Evolutionary conservation across 2,888 invertebrate genomes (phyloP), one percentile per base, ranked within the genome.

Genomic region (Scaptodrosophila latifasciaeformis): DNA sequence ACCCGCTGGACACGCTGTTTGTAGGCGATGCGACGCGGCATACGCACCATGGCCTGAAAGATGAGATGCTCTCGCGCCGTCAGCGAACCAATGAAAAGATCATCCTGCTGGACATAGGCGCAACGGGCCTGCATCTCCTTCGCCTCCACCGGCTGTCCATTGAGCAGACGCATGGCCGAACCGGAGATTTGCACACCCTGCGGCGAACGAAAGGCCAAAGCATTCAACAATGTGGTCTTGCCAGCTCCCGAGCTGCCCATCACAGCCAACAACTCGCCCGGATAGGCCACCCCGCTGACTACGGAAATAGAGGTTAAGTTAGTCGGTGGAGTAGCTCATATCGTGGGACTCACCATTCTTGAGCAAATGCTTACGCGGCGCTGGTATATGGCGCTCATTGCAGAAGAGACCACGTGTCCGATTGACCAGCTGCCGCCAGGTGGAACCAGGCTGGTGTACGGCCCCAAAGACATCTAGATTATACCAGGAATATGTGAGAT

Each of bases 51-150:
- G 2, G 96, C 95, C 90, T 95, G 94, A 82, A 97, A 97, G 43
- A 93, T 89, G 3, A 97, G 89, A 86, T 97, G 96, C 81, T 97
- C 97, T 59, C 90, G 89, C 0, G 96, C 96, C 1, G 96, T 96
- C 42, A 97, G 88, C 0, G 94, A 94, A 0, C 95, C 95, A 67
- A 97, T 93, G 83, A 97, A 97, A 47, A 97, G 87, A 85, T 97
- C 97, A 74, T 96, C 94, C 84, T 97, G 97, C 82, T 97, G 96
- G 0, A 97, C 96, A 76, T 97, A 97, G 0, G 96, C 96, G 13
- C 94, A 93, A 29, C 94, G 88, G 6, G 93, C 92, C 48, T 92
- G 92, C 79, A 93, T 88, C 31, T 91, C 90, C 56, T 90, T 91
- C 12, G 92, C 90, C 9, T 91, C 90, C 1, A 94, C 91, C 2